Evolutionary conservation across 2,888 invertebrate species (phyloP).

Genomic region (Oscheius myriophilus): DNA sequence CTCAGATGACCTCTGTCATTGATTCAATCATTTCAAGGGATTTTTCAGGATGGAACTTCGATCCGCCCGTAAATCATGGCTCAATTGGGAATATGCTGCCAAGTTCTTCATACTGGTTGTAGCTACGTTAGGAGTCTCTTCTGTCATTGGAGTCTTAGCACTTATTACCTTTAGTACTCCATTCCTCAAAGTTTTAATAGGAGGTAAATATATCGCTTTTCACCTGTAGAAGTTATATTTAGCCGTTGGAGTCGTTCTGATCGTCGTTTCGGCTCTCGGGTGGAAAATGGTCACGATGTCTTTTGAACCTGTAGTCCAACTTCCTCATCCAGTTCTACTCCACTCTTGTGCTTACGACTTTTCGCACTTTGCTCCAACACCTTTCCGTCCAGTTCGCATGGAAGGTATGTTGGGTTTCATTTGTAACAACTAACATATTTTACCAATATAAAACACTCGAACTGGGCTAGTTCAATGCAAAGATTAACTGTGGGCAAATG

Average conservation of each 20-base stretch:
- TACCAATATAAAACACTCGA: too few species aligned
- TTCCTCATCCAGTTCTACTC: constrained; percentile 22
- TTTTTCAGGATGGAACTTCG: background rate
- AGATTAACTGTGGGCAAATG: too few species aligned
- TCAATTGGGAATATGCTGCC: constrained; percentile 11
- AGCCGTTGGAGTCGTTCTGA: constrained; percentile 17
- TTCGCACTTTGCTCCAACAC: constrained; percentile 2
- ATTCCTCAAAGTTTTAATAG: constrained; percentile 13
- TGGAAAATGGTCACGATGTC: constrained; percentile 23
- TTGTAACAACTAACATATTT: too few species aligned
- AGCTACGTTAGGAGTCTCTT: background rate
- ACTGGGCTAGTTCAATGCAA: too few species aligned
- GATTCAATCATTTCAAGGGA: background rate
- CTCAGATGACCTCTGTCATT: background rate
- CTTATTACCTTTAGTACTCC: constrained; percentile 21
- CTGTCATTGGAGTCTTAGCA: background rate
- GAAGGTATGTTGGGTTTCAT: constrained; percentile 11
- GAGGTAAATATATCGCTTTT: constrained; percentile 1
- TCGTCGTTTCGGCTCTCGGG: constrained; percentile 10
- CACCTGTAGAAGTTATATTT: background rate
- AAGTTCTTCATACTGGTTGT: constrained; percentile 5
- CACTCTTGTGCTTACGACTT: constrained; percentile 12
- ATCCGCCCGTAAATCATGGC: constrained; percentile 14
- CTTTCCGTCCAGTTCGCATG: background rate
- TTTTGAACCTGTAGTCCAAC: constrained; percentile 1